Base-by-base conservation (phyloP, 2,888 invertebrate genomes). In the Macropis europaea region DNA sequence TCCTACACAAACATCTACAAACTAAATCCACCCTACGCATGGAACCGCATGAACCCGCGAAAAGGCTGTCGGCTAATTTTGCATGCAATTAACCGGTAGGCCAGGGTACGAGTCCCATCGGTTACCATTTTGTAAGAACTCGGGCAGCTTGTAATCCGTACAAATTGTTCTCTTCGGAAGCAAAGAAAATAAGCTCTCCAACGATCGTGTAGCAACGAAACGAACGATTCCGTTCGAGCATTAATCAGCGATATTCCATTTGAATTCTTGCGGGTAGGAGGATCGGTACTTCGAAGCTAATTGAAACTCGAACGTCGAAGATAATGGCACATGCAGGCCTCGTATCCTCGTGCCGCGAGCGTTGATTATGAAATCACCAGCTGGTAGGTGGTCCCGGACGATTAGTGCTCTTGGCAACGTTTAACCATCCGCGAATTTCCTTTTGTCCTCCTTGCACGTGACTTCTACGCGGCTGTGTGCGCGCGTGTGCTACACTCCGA, bases 321-420 rank as follows among this genome's bases (percentile, higher is more conserved):
- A 73, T 82, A 80, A 82, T 79, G 72, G 71, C 71, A 64, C 53
- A 62, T 42, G 64, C 53, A 56, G 50, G 15, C 66, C 62, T 61
- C 40, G 59, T 73, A 73, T 70, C 48, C 71, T 72, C 72, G 76
- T 64, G 73, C 74, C 83, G 73, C 72, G 74, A 76, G 80, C 82
- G 76, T 83, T 79, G 82, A 85, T 85, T 85, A 84, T 83, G 84
- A 85, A 85, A 85, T 85, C 84, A 81, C 79, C 64, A 79, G 81
- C 77, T 79, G 78, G 84, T 85, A 85, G 85, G 85, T 85, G 85
- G 85, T 85, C 85, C 78, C 68, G 63, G 69, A 64, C 76, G 79
- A 85, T 85, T 83, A 84, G 75, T 75, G 77, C 66, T 64, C 70
- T 66, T 77, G 79, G 76, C 82, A 77, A 73, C 75, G 71, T 73